Conservation (phyloP, 2,797 vertebrate genomes). For the Cynopterus sphinx region DNA sequence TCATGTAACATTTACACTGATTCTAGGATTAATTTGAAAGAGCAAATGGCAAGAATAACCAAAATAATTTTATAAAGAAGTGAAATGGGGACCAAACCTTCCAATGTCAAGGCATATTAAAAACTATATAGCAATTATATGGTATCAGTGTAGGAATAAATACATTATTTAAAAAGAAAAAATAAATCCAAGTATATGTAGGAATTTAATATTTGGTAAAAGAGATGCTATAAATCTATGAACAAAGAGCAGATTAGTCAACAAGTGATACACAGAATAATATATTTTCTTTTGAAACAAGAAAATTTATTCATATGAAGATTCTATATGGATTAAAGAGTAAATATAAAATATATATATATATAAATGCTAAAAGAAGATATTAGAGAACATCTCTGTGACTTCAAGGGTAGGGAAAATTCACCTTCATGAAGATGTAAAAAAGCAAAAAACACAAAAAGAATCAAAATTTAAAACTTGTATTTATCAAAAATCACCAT, state of each 20-base stretch:
- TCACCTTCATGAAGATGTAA: constrained; percentile 18
- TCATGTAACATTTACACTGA: background rate
- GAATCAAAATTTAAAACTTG: background rate
- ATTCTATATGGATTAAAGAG: background rate
- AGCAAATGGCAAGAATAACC: background rate
- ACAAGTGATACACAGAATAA: background rate
- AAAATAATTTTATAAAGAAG: background rate
- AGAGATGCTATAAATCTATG: background rate
- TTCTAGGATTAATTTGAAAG: background rate
- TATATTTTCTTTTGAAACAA: background rate
- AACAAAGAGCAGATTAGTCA: background rate
- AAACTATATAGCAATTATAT: background rate
- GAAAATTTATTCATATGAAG: background rate
- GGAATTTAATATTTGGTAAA: background rate
- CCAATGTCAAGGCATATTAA: background rate
- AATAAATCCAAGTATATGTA: background rate
- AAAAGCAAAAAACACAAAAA: background rate
- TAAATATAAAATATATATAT: background rate
- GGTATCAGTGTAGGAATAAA: background rate
- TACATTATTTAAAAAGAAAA: background rate
- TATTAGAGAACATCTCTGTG: background rate
- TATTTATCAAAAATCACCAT: background rate
- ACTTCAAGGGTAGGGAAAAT: background rate
- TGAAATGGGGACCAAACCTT: background rate
- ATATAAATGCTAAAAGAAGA: background rate